Evolutionary conservation across 1,140 invertebrate genomes (phyloP), one percentile per base, ranked within the genome.

Genomic region (Leucophenga varia): DNA sequence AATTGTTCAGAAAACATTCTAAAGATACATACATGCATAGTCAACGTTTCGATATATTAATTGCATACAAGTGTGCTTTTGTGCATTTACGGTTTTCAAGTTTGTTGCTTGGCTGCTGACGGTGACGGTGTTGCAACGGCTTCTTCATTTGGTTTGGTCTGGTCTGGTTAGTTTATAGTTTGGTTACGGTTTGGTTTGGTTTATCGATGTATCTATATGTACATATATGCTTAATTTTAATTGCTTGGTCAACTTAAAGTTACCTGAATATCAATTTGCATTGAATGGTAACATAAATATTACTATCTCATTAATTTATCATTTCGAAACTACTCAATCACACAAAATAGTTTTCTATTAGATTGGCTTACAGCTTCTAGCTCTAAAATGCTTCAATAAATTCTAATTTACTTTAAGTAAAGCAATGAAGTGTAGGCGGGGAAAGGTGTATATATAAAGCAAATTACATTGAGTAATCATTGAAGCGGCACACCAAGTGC

Each of bases 371-470:
- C 20, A 41, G 30, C 31, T 8, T 14, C n/a, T 35, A 32, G 40
- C 44, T 22, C 22, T 55, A 51, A 61, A 54, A 61, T 51, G 54
- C 63, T 67, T 44, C 56, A 68, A 68, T 63, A 63, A 67, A 64
- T 68, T 68, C 64, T 63, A 67, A 67, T 67, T 67, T 65, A 68
- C 59, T 52, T 57, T 61, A 51, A 57, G 51, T 61, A n/a, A n/a
- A 54, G 63, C 49, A 50, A 43, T 48, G 58, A 61, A 57, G 49
- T 46, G 61, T 58, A 61, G 44, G 59, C 47, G n/a, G n/a, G n/a
- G n/a, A n/a, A n/a, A n/a, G n/a, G n/a, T n/a, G n/a, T n/a, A n/a
- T n/a, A 61, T 59, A 61, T 61, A 57, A 61, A 61, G 44, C 52
- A 67, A 67, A 64, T 60, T 64, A 59, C 57, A 60, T 55, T 44